phyloP scores from a whole-genome alignment of 2,888 invertebrate genomes.

The Nezara viridula region DNA sequence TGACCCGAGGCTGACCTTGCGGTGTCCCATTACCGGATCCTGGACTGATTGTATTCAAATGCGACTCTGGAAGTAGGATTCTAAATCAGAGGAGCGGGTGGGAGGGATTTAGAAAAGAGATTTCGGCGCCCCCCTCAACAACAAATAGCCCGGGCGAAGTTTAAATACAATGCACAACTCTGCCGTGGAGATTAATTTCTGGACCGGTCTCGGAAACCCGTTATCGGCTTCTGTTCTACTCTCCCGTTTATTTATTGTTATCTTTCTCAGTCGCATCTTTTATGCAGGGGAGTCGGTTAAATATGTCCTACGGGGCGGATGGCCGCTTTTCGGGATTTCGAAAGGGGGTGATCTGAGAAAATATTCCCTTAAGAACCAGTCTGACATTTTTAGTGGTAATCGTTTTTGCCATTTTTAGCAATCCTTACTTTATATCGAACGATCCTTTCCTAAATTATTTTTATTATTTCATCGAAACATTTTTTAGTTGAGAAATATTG shows the following conservation, averaged over 20 bases:
- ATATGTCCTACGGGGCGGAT: not conserved
- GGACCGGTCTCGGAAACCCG: conserved; percentile 23
- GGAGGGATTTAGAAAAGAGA: conserved; percentile 44
- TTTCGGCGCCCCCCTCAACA: conserved; percentile 42
- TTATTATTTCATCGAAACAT: no score
- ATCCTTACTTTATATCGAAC: not conserved
- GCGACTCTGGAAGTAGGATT: conserved; percentile 20
- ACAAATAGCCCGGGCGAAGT: conserved; percentile 50
- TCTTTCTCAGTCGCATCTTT: conserved; percentile 37
- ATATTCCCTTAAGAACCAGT: not conserved
- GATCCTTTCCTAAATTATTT: not conserved
- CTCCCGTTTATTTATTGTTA: conserved; percentile 51
- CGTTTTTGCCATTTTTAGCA: not conserved
- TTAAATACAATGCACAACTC: conserved; percentile 54
- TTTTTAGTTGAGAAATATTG: no score
- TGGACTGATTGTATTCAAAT: conserved; percentile 46
- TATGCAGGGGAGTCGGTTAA: conserved; percentile 39
- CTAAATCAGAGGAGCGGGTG: conserved; percentile 26
- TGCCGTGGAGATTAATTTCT: conserved; percentile 51
- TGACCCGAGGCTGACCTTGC: conserved; percentile 20
- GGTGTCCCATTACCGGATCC: conserved; percentile 44
- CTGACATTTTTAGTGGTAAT: not conserved
- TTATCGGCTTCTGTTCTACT: conserved; percentile 56
- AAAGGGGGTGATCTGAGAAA: not conserved
- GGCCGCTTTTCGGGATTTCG: not conserved